A percentile compares a stretch with the other conserved stretches of the same genome.
Evolutionary conservation across 2,113 vertebrate genomes (phyloP).

Genomic region (Gallinago paraguaiae): DNA sequence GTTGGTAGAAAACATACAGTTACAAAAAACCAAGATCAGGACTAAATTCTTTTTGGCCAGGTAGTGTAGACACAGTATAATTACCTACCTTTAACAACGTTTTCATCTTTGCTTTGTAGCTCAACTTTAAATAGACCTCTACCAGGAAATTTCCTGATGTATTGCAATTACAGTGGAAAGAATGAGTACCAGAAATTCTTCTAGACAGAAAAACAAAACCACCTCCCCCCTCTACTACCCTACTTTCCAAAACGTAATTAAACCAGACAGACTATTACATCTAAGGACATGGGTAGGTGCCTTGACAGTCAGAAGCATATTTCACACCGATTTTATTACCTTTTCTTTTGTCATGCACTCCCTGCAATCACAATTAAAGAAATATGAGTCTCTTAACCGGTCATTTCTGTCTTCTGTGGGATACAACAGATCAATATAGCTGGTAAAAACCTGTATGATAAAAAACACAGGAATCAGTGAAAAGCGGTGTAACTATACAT

Average conservation of each 20-base stretch:
- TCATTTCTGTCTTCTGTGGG: slow-evolving; percentile 92
- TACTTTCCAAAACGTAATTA: background rate
- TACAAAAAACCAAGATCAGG: background rate
- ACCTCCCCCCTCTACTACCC: background rate
- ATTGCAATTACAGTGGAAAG: background rate
- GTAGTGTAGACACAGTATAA: background rate
- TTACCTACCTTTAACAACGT: background rate
- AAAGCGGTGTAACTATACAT: background rate
- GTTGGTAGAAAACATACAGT: background rate
- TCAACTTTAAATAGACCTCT: background rate
- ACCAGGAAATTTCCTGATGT: background rate
- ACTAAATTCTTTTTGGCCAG: background rate
- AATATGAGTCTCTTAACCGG: slow-evolving; percentile 87
- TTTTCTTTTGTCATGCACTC: slow-evolving; percentile 86
- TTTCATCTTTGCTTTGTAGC: background rate
- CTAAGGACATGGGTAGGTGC: background rate
- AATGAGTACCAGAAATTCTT: background rate
- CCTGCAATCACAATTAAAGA: slow-evolving; percentile 90
- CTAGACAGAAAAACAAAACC: background rate
- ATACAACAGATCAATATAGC: slow-evolving; percentile 95
- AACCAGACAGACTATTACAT: background rate
- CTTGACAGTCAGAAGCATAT: background rate
- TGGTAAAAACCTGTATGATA: slow-evolving; percentile 86
- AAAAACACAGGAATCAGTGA: background rate
- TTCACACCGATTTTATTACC: slow-evolving; percentile 63